Percentiles rank a stretch among this genome's conserved stretches.
Evolutionary conservation across 2,797 vertebrate genomes (phyloP).

Genomic region (Myiotriccus ornatus): DNA sequence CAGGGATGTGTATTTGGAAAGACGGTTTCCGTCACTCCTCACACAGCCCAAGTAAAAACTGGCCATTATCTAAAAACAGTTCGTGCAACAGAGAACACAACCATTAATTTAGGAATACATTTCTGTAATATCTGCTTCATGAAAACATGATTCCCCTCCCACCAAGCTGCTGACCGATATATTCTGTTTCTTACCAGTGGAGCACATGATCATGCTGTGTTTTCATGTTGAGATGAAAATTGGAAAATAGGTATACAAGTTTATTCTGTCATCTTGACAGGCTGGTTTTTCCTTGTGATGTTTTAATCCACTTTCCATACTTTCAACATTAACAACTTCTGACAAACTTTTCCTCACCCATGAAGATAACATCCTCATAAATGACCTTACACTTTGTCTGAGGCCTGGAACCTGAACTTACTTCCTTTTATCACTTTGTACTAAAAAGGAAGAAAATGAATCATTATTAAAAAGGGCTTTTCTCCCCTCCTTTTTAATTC

Average conservation of each 20-base stretch:
- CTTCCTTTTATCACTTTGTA: constrained; percentile 70
- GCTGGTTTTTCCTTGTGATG: constrained; percentile 43
- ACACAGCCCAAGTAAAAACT: rapidly evolving
- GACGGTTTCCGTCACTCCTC: neutral
- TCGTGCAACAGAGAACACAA: neutral
- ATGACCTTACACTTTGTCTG: constrained; percentile 52
- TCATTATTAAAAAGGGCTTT: constrained; percentile 55
- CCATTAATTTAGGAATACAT: neutral
- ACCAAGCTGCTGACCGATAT: constrained; percentile 2
- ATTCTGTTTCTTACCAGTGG: constrained; percentile 28
- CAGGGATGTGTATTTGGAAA: neutral
- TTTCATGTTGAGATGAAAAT: constrained; percentile 73
- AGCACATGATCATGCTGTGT: constrained; percentile 54
- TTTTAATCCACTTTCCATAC: constrained; percentile 63
- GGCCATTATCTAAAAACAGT: neutral
- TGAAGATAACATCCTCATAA: constrained; percentile 54
- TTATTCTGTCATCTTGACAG: constrained; percentile 61
- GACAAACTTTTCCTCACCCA: constrained; percentile 40
- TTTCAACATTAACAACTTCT: constrained; percentile 58
- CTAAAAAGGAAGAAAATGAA: constrained; percentile 67
- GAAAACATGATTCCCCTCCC: neutral
- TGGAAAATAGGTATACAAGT: constrained; percentile 70
- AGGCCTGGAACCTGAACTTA: constrained; percentile 68
- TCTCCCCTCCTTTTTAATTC: constrained; percentile 15
- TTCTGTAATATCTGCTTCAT: constrained; percentile 4